Evolutionary conservation across 2,797 vertebrate species (phyloP).

Genomic region (Petrocephalus schoutedeni): DNA sequence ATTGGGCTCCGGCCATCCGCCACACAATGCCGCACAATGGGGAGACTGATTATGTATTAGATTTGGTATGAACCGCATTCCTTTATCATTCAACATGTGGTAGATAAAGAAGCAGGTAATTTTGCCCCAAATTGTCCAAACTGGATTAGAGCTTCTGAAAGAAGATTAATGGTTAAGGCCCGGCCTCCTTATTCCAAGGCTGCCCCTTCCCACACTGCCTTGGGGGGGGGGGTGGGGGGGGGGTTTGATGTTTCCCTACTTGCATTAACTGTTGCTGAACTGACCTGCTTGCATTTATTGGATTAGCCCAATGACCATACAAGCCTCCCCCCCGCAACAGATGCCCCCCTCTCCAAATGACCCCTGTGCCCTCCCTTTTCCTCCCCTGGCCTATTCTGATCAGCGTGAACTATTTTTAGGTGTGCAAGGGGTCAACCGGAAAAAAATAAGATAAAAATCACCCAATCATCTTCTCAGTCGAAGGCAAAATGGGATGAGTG

Average conservation of each 20-base stretch:
- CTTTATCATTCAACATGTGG: conserved; percentile 18
- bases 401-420: conserved; percentile 34
- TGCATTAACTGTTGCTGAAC: conserved; percentile 56
- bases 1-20: not conserved
- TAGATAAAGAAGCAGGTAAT: conserved; percentile 24
- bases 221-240: conserved; percentile 19
- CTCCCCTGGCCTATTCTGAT: conserved; percentile 50
- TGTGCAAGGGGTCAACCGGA: conserved; percentile 39
- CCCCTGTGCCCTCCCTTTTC: conserved; percentile 6
- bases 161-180: conserved; percentile 32
- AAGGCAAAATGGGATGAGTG: not conserved
- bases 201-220: conserved; percentile 38
- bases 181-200: conserved; percentile 15
- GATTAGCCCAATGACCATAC: conserved; percentile 59
- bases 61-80: not conserved
- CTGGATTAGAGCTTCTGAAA: conserved; percentile 49
- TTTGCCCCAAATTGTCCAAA: conserved; percentile 29
- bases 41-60: not conserved
- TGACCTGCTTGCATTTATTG: conserved; percentile 61
- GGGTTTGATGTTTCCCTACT: conserved; percentile 46
- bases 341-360: conserved; percentile 48
- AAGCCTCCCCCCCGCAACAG: conserved; percentile 37
- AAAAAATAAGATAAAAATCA: conserved; percentile 21
- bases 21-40: not conserved
- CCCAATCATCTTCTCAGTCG: not conserved